A percentile compares a stretch with the other conserved stretches of the same genome.
phyloP scores from a whole-genome alignment of 2,888 invertebrate genomes.

The Pristionchus mayeri region DNA sequence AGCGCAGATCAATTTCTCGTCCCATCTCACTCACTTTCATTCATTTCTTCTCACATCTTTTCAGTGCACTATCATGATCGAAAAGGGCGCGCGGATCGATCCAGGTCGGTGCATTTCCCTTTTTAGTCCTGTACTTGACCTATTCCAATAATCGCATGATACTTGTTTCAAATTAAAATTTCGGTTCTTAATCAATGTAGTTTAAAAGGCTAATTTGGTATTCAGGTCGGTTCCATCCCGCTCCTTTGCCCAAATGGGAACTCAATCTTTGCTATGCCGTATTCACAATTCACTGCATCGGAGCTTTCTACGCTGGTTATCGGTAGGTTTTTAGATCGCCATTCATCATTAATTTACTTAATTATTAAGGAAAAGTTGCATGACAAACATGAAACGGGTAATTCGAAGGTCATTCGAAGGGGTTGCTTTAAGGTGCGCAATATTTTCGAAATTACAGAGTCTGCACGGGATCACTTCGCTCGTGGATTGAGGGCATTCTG shows the following conservation, averaged over 20 bases:
- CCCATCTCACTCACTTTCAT: neutral
- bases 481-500: slow-evolving; percentile 3
- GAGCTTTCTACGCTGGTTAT: neutral
- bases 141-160: neutral
- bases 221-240: slow-evolving; percentile 33
- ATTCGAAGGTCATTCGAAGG: too few species aligned
- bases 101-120: neutral
- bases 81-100: neutral
- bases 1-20: neutral
- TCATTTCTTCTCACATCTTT: neutral
- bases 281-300: neutral
- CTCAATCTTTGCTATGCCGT: neutral
- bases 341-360: too few species aligned
- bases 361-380: too few species aligned
- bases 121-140: neutral
- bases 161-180: neutral
- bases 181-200: neutral
- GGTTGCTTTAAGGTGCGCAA: too few species aligned
- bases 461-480: neutral
- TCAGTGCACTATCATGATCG: neutral
- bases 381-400: too few species aligned
- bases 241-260: slow-evolving; percentile 36
- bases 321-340: neutral
- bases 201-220: neutral
- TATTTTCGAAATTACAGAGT: neutral